Percentiles rank a stretch among this genome's conserved stretches.
phyloP scores from a whole-genome alignment of 2,113 vertebrate species.

The Otocyon megalotis region DNA sequence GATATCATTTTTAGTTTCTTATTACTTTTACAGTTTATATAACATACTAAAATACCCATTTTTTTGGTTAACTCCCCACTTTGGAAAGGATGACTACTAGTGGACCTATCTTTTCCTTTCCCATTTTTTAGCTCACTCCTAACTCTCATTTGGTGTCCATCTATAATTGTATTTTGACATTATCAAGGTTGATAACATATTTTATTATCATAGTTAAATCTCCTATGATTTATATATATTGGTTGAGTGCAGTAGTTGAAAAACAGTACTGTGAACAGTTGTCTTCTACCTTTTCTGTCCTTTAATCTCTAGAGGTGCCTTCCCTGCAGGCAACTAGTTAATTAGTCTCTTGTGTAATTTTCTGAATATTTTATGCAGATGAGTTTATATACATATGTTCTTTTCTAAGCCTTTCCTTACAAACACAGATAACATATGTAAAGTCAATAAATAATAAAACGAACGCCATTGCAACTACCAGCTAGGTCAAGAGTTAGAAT shows the following conservation, averaged over 20 bases:
- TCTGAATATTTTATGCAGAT: background rate
- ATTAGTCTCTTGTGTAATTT: background rate
- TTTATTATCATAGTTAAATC: background rate
- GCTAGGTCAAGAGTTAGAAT: background rate
- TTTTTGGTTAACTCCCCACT: background rate
- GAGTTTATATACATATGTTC: background rate
- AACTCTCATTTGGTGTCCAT: background rate
- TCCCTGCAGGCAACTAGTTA: background rate
- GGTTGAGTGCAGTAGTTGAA: background rate
- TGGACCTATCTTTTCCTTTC: background rate
- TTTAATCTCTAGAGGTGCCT: background rate
- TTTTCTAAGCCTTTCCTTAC: background rate
- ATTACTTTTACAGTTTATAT: background rate
- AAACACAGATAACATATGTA: background rate
- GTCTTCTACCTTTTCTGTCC: background rate
- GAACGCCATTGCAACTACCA: background rate
- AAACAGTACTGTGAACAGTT: background rate
- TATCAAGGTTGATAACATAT: background rate
- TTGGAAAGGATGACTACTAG: background rate
- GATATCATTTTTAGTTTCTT: conserved; percentile 23
- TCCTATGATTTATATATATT: background rate
- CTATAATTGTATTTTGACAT: background rate
- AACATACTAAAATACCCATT: background rate
- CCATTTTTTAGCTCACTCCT: background rate
- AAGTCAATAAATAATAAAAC: background rate